Conservation (phyloP, 2,797 vertebrate genomes). For the Prunella strophiata region DNA sequence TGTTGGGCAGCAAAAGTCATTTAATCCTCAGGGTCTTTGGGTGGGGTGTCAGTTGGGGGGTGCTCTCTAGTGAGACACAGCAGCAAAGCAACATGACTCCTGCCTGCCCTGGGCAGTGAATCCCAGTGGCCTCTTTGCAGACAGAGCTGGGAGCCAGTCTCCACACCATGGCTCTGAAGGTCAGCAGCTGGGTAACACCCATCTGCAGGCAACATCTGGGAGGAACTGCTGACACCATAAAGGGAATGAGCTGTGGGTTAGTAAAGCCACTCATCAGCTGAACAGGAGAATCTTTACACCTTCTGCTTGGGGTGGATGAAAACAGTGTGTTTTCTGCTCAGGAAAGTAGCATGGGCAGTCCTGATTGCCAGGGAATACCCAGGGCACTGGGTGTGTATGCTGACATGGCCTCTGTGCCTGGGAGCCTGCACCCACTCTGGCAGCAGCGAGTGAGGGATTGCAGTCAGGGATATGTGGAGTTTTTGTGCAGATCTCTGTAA, state of each 20-base stretch:
- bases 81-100: not conserved
- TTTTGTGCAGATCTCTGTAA: not conserved
- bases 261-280: not conserved
- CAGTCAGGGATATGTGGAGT: not conserved
- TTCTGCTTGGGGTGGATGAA: not conserved
- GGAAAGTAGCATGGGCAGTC: not conserved
- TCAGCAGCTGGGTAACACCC: not conserved
- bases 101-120: not conserved
- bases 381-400: not conserved
- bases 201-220: not conserved
- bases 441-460: not conserved
- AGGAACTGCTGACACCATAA: not conserved
- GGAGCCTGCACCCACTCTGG: not conserved
- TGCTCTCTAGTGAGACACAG: not conserved
- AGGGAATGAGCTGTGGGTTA: not conserved
- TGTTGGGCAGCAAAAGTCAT: not conserved
- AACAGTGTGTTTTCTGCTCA: not conserved
- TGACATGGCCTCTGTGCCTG: not conserved
- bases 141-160: not conserved
- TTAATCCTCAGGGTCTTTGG: not conserved
- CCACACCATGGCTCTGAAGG: accelerated
- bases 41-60: not conserved
- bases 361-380: not conserved
- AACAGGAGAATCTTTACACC: not conserved
- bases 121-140: not conserved